A percentile compares a stretch with the other conserved stretches of the same genome.
These are phyloP conservation scores for Paragorgia papillata DNA, from an alignment of 92 coral and sea anemone species.

Conservation along the genomic window DNA sequence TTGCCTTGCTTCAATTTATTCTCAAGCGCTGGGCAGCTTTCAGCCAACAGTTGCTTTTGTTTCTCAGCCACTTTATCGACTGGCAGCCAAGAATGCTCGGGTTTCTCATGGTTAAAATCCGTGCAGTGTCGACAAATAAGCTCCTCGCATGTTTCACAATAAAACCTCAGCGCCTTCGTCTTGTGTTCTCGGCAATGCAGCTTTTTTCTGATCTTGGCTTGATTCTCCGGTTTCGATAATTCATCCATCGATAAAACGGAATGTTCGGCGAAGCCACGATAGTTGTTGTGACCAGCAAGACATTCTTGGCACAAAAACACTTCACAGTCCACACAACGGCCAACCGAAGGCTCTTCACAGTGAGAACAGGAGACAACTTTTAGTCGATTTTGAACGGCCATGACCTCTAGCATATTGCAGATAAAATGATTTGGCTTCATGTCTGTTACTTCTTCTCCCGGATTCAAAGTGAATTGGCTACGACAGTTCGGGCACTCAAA, in stretches of 20 bases:
- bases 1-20: neutral
- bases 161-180: conserved; percentile 17
- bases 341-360: conserved; percentile 8
- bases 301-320: conserved; percentile 31
- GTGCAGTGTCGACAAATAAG: conserved; percentile 23
- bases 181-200: conserved; percentile 20
- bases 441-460: neutral
- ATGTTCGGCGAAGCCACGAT: conserved; percentile 14
- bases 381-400: conserved; percentile 5
- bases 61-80: conserved; percentile 8
- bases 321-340: conserved; percentile 41
- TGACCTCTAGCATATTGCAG: neutral
- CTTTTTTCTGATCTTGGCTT: conserved; percentile 7
- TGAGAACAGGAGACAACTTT: conserved; percentile 21
- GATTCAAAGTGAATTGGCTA: neutral
- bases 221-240: conserved; percentile 7
- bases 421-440: conserved; percentile 11
- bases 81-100: conserved; percentile 18
- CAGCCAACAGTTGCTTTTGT: conserved; percentile 5
- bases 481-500: conserved; percentile 24
- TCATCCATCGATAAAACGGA: conserved; percentile 12
- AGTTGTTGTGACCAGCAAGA: conserved; percentile 18
- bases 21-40: neutral
- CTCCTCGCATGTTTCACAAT: conserved; percentile 25
- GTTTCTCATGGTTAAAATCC: conserved; percentile 24